A percentile compares a stretch with the other conserved stretches of the same genome.
These are phyloP conservation scores for Onchidella celtica DNA, from an alignment of 2,888 invertebrate genomes.

Conservation along the genomic window DNA sequence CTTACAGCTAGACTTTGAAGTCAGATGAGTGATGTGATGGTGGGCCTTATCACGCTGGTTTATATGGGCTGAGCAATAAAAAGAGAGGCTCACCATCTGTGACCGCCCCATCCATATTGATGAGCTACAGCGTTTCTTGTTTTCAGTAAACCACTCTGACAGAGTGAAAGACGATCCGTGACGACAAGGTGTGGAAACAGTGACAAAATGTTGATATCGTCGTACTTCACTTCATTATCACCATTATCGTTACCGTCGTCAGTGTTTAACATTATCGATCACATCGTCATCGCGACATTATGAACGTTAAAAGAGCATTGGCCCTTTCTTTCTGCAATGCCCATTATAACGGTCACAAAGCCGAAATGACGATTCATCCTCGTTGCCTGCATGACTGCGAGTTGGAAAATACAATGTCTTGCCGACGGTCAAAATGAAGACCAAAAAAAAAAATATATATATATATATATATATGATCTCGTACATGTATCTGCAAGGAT, in stretches of 20 bases:
- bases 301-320: conserved; percentile 51
- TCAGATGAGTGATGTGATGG: not conserved
- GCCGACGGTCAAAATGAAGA: too few species aligned
- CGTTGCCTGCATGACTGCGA: too few species aligned
- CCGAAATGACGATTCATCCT: conserved; percentile 12
- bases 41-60: not conserved
- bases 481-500: too few species aligned
- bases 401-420: too few species aligned
- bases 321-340: conserved; percentile 14
- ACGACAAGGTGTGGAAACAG: not conserved
- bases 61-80: conserved; percentile 4
- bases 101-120: conserved; percentile 38
- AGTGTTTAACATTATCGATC: not conserved
- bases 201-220: not conserved
- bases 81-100: conserved; percentile 11
- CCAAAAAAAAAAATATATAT: too few species aligned
- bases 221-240: not conserved
- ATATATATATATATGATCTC: too few species aligned
- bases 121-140: conserved; percentile 11
- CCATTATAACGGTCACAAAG: conserved; percentile 51
- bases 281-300: conserved; percentile 34
- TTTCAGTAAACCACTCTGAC: conserved; percentile 2
- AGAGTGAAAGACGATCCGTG: conserved; percentile 23
- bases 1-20: not conserved
- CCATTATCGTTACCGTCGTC: conserved; percentile 5